Evolutionary conservation across 2,113 vertebrate genomes (phyloP).

Genomic region (Physeter macrocephalus): DNA sequence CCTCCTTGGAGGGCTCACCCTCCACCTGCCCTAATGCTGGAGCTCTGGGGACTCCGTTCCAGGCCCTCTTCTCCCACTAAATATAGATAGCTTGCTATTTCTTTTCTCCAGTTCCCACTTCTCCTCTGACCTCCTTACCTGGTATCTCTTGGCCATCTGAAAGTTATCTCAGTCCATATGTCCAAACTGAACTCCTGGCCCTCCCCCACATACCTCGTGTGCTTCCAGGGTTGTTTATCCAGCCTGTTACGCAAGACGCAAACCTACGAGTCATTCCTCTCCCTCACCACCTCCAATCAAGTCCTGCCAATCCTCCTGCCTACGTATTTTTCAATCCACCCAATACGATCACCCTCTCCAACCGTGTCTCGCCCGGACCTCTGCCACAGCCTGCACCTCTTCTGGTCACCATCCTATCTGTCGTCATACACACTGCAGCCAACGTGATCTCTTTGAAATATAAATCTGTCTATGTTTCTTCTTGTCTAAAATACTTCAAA

Average conservation of each 20-base stretch:
- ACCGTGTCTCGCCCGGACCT: fast-evolving
- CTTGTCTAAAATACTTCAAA: not conserved
- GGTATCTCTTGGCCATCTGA: not conserved
- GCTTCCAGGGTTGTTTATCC: not conserved
- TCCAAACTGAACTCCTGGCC: not conserved
- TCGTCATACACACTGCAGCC: not conserved
- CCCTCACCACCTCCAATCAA: not conserved
- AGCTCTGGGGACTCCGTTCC: fast-evolving
- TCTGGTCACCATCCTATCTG: not conserved
- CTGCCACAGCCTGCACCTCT: not conserved
- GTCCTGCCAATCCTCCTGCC: not conserved
- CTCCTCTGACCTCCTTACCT: not conserved
- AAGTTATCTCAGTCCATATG: not conserved
- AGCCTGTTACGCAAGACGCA: not conserved
- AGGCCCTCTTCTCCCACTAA: not conserved
- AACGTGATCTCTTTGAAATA: not conserved
- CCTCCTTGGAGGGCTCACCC: not conserved
- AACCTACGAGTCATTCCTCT: not conserved
- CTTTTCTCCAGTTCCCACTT: not conserved
- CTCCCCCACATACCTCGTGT: not conserved
- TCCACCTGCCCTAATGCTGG: not conserved
- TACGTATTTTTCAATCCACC: not conserved
- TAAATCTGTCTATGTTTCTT: not conserved
- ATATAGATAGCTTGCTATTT: no score
- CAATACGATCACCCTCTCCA: fast-evolving